Evolutionary conservation across 2,113 vertebrate species (phyloP).

Genomic region (Saccopteryx bilineata): DNA sequence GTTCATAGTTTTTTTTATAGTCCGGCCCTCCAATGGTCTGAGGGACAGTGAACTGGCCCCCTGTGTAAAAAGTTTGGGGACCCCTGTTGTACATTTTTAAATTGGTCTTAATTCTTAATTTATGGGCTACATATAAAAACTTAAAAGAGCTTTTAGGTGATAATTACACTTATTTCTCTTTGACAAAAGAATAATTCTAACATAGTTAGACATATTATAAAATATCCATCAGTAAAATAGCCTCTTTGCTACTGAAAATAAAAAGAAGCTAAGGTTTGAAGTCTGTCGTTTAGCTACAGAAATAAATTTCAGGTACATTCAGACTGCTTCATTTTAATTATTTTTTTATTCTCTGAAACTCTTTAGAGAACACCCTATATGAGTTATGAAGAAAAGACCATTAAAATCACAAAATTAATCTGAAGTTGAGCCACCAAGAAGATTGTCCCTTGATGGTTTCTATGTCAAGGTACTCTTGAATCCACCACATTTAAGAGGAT

Average conservation of each 20-base stretch:
- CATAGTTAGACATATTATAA: constrained; percentile 53
- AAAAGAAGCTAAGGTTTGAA: background rate
- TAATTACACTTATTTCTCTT: constrained; percentile 54
- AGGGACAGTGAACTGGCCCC: too few species aligned
- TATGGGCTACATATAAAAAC: constrained; percentile 68
- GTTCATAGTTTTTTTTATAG: too few species aligned
- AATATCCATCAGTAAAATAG: constrained; percentile 68
- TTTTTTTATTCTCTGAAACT: background rate
- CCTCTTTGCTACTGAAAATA: constrained; percentile 54
- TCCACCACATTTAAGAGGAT: background rate
- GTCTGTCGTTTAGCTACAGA: constrained; percentile 20
- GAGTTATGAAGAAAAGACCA: constrained; percentile 19
- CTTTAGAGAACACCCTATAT: constrained; percentile 4
- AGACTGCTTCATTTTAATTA: background rate
- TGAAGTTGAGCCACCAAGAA: background rate
- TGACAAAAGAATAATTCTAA: constrained; percentile 64
- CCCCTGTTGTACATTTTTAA: constrained; percentile 56
- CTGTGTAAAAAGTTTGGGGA: too few species aligned
- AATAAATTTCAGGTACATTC: constrained; percentile 29
- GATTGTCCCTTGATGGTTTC: background rate
- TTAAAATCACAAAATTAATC: background rate
- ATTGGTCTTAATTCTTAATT: constrained; percentile 73
- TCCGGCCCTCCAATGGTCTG: too few species aligned
- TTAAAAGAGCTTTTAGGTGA: constrained; percentile 59
- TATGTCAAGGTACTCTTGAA: background rate